phyloP scores from a whole-genome alignment of 2,797 vertebrate species.

The Gymnocypris eckloni region DNA sequence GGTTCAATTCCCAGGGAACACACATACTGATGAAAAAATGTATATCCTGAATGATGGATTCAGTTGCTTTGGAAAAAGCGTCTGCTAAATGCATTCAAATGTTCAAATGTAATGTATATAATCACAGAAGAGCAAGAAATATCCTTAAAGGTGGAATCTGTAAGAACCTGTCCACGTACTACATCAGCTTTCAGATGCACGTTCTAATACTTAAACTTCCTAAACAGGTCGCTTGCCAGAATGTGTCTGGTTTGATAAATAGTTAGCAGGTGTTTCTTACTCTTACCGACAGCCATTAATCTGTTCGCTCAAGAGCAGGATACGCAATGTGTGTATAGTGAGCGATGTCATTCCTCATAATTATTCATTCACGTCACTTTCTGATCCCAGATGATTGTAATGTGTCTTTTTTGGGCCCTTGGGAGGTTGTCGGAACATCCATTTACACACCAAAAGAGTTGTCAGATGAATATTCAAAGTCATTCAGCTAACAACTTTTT shows the following conservation, averaged over 20 bases:
- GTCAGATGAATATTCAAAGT: constrained; percentile 59
- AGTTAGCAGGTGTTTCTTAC: constrained; percentile 68
- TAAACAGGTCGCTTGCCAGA: constrained; percentile 57
- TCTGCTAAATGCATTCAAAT: too few relatives aligned
- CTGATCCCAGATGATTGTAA: constrained; percentile 58
- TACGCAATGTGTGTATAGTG: constrained; percentile 60
- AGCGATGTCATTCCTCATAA: constrained; percentile 65
- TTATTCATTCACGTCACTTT: constrained; percentile 60
- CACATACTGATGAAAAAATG: too few relatives aligned
- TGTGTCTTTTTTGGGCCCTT: constrained; percentile 55
- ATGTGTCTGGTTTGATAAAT: constrained; percentile 63
- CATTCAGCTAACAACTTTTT: constrained; percentile 56
- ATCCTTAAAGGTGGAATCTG: constrained; percentile 9
- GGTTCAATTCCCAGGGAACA: too few relatives aligned
- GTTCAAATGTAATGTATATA: background rate
- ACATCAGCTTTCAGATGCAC: constrained; percentile 21
- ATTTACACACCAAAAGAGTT: constrained; percentile 59
- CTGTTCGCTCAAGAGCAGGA: constrained; percentile 54
- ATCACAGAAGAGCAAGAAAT: constrained; percentile 10
- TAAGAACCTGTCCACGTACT: background rate
- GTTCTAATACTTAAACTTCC: constrained; percentile 50
- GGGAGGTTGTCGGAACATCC: constrained; percentile 49
- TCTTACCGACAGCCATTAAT: constrained; percentile 64
- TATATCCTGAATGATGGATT: too few relatives aligned
- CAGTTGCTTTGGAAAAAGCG: too few relatives aligned